These are phyloP conservation scores for Adoxophyes honmai DNA, from an alignment of 1,140 invertebrate genomes.

Conservation along the genomic window DNA sequence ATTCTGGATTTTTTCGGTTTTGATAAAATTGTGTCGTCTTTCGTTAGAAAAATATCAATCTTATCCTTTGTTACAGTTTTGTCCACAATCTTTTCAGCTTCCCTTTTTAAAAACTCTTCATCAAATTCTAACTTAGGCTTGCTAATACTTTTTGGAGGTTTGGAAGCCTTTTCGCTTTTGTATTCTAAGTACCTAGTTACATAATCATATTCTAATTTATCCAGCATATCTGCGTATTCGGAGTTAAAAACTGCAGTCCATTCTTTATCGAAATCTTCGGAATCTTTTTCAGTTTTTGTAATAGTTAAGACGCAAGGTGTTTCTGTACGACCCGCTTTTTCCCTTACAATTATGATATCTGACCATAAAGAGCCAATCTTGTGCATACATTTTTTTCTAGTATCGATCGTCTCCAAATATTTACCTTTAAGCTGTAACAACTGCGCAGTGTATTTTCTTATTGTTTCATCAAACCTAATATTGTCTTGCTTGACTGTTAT, in stretches of 20 bases:
- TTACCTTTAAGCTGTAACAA: slow-evolving; percentile 47
- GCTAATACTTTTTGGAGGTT: slow-evolving; percentile 27
- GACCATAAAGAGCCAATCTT: slow-evolving; percentile 49
- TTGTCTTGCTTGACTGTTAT: slow-evolving; percentile 44
- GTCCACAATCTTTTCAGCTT: slow-evolving; percentile 44
- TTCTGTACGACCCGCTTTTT: slow-evolving; percentile 33
- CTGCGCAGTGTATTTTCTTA: slow-evolving; percentile 54
- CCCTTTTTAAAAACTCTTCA: slow-evolving; percentile 42
- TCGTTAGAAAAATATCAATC: slow-evolving; percentile 37
- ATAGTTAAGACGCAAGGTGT: slow-evolving; percentile 38
- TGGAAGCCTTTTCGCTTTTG: slow-evolving; percentile 41
- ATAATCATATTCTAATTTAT: slow-evolving; percentile 58
- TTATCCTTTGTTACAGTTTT: slow-evolving; percentile 35
- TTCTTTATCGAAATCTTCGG: slow-evolving; percentile 40
- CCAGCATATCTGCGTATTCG: slow-evolving; percentile 55
- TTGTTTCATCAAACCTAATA: slow-evolving; percentile 49
- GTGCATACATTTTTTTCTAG: slow-evolving; percentile 43
- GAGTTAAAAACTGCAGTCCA: slow-evolving; percentile 46
- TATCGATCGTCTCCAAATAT: slow-evolving; percentile 35
- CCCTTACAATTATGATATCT: slow-evolving; percentile 55
- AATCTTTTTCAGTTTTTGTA: slow-evolving; percentile 23
- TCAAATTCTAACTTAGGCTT: slow-evolving; percentile 58
- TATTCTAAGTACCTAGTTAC: slow-evolving; percentile 53
- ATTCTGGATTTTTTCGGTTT: slow-evolving; percentile 22
- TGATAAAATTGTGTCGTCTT: slow-evolving; percentile 31